Evolutionary conservation across 2,888 invertebrate genomes (phyloP), one percentile per base, ranked within the genome.

Genomic region (Acanthacorydalis orientalis): DNA sequence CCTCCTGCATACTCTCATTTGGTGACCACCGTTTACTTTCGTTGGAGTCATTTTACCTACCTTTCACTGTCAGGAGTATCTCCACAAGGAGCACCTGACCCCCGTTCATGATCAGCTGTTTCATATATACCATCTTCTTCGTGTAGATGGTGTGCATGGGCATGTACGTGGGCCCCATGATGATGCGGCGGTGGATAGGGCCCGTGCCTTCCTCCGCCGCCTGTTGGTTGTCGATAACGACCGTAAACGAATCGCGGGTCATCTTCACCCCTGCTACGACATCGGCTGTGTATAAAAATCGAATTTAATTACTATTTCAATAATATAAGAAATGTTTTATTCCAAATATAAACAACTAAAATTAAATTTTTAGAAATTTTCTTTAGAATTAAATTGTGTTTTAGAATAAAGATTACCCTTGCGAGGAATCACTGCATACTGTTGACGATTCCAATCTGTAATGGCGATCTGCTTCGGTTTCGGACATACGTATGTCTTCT

Each of bases 1-100:
- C 2, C 23, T 2, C 23, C 23, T 23, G 23, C 23, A 23, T 23
- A 23, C 6, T 23, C 23, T 23, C 6, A 23, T 23, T 23, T 23
- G 23, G 23, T 23, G 23, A 23, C 23, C 23, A 23, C 23, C 23
- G 23, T 23, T 23, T 23, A 4, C 23, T 23, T 23, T 23, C 23
- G 23, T 23, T 23, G 23, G 23, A 23, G 23, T 23, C 23, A 23
- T 23, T 23, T 23, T 51, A 61, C 73, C 73, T 76, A 88, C 88
- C 88, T 88, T 75, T 85, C 88, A 68, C 86, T 86, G 66, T 88
- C 87, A 57, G 86, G 86, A 54, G 83, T 84, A 69, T 87, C 86
- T 53, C 83, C 78, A 61, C 82, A 80, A 50, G 80, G 75, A 16
- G 35, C 35, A 35, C 51, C 32, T 58, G 63, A 51, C 51, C 73